phyloP scores from a whole-genome alignment of 2,797 vertebrate species.

The Etheostoma perlongum region DNA sequence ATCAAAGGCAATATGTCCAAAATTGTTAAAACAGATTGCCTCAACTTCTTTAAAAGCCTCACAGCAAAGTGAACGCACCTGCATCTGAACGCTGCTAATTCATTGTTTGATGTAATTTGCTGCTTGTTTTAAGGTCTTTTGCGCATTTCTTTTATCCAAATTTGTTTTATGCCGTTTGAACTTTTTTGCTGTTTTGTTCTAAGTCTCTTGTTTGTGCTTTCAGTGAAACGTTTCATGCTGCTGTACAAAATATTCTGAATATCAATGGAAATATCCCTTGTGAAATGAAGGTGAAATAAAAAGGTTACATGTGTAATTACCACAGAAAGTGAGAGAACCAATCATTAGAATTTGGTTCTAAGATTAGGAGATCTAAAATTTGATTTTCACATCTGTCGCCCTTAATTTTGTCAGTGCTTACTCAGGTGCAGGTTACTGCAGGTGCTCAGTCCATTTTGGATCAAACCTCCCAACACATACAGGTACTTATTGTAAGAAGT shows the following conservation, averaged over 20 bases:
- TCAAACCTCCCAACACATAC: slow-evolving; percentile 8
- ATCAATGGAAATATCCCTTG: too few relatives aligned
- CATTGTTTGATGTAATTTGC: too few relatives aligned
- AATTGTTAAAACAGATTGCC: not conserved
- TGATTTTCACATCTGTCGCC: not conserved
- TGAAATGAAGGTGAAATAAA: too few relatives aligned
- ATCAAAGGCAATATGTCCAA: not conserved
- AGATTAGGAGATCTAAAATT: not conserved
- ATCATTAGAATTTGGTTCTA: not conserved
- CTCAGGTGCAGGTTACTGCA: not conserved
- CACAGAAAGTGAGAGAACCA: not conserved
- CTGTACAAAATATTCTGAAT: too few relatives aligned
- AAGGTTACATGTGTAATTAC: not conserved
- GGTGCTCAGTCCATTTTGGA: slow-evolving; percentile 1
- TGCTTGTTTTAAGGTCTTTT: too few relatives aligned
- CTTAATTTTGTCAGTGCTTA: not conserved
- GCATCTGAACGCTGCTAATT: too few relatives aligned
- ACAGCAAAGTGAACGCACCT: not conserved
- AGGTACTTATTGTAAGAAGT: not conserved
- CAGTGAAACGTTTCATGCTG: too few relatives aligned
- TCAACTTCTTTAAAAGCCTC: not conserved
- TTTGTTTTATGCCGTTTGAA: too few relatives aligned
- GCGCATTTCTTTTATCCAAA: too few relatives aligned
- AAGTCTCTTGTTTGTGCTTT: too few relatives aligned
- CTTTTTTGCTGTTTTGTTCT: too few relatives aligned